Evolutionary conservation across 2,797 vertebrate genomes (phyloP).

Genomic region (Onychomys leucogaster): DNA sequence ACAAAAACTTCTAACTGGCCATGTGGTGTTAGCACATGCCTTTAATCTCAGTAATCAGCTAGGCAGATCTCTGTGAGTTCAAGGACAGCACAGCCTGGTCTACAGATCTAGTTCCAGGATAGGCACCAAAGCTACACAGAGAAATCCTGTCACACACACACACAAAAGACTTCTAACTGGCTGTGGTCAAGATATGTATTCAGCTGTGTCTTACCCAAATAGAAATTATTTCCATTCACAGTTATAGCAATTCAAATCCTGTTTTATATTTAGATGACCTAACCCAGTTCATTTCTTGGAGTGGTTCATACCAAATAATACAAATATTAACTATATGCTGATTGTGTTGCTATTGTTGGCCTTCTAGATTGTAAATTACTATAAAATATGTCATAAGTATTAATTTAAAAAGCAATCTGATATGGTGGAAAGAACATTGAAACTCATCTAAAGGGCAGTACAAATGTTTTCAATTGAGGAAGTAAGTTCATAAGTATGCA

Average conservation of each 20-base stretch:
- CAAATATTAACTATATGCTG: constrained; percentile 6
- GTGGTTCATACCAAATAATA: constrained; percentile 2
- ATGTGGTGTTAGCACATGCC: no score
- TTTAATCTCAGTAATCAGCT: no score
- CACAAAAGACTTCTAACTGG: constrained; percentile 24
- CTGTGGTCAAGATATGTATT: not conserved
- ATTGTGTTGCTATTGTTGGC: constrained; percentile 6
- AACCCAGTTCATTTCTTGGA: not conserved
- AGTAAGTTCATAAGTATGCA: constrained; percentile 6
- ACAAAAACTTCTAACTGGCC: constrained; percentile 42
- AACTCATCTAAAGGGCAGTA: constrained; percentile 37
- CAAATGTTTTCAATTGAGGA: constrained; percentile 26
- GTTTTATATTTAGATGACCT: not conserved
- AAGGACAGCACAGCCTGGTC: no score
- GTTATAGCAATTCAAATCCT: not conserved
- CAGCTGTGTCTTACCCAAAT: not conserved
- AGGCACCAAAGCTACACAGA: no score
- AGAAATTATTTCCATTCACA: not conserved
- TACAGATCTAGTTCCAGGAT: no score
- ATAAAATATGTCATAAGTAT: not conserved
- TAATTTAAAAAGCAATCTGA: constrained; percentile 42
- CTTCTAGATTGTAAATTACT: constrained; percentile 11
- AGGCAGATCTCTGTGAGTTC: no score
- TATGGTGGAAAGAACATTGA: not conserved
- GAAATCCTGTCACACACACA: no score